These are phyloP conservation scores for Caenorhabditis briggsae DNA, from an alignment of 1,140 invertebrate species.

Conservation along the genomic window DNA sequence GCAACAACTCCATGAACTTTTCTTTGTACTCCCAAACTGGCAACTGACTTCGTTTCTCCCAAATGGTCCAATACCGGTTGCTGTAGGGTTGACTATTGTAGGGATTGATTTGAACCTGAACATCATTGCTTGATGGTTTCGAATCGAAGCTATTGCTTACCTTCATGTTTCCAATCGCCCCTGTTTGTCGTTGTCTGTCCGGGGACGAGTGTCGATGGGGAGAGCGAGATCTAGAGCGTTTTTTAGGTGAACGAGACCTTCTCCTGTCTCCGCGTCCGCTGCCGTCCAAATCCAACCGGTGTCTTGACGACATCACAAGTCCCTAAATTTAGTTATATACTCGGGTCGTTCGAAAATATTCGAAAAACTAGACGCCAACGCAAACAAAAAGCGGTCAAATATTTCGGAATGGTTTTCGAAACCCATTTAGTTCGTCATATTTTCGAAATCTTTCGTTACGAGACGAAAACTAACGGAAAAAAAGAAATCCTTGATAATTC, in stretches of 20 bases:
- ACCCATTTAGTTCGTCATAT: background rate
- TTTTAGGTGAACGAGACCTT: slow-evolving; percentile 19
- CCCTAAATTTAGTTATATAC: slow-evolving; percentile 13
- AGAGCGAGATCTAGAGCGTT: slow-evolving; percentile 59
- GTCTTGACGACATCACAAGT: slow-evolving; percentile 56
- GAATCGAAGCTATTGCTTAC: background rate
- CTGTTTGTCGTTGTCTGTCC: slow-evolving; percentile 23
- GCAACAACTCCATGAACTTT: slow-evolving; percentile 92
- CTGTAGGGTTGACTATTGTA: slow-evolving; percentile 70
- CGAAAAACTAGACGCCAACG: background rate
- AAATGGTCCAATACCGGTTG: slow-evolving; percentile 79
- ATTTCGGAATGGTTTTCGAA: background rate
- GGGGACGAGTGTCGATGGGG: slow-evolving; percentile 14
- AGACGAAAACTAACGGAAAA: too few species aligned
- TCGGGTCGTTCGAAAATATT: background rate
- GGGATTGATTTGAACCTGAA: slow-evolving; percentile 67
- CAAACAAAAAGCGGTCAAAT: background rate
- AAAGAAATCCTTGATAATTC: too few species aligned
- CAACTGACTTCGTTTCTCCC: slow-evolving; percentile 88
- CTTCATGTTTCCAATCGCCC: slow-evolving; percentile 7
- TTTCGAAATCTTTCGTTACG: too few species aligned
- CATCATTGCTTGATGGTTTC: slow-evolving; percentile 54
- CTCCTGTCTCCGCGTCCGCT: slow-evolving; percentile 54
- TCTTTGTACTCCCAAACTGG: slow-evolving; percentile 98
- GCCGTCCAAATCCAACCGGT: slow-evolving; percentile 63